Percentiles rank a stretch among this genome's conserved stretches.
Conservation (phyloP, 2,888 invertebrate species). For the Apodemia zela region DNA sequence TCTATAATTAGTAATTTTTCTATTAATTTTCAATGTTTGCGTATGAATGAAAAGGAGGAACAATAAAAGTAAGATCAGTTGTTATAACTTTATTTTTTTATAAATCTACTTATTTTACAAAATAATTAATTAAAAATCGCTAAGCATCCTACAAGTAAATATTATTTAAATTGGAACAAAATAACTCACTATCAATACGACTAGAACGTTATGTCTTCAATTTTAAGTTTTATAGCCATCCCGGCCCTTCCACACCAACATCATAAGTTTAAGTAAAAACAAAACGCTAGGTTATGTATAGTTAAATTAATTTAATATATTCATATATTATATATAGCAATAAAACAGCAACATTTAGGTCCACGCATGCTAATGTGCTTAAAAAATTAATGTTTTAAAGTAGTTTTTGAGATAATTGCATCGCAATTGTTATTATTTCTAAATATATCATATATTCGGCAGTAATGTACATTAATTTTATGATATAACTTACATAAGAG, state of each 20-base stretch:
- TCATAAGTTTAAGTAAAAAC: neutral
- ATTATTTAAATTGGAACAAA: conserved; percentile 25
- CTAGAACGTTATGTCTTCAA: conserved; percentile 30
- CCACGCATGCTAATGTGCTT: no score
- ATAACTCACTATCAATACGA: conserved; percentile 30
- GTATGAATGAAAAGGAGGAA: neutral
- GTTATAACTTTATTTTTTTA: conserved; percentile 17
- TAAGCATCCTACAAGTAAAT: conserved; percentile 2
- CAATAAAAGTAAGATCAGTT: neutral
- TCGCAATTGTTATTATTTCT: no score
- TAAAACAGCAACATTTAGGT: neutral
- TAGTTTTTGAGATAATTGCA: no score
- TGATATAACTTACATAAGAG: no score
- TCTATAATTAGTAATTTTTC: no score
- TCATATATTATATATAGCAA: neutral
- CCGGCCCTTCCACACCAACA: neutral
- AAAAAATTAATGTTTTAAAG: no score
- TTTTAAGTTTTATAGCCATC: conserved; percentile 18
- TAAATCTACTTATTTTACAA: conserved; percentile 10
- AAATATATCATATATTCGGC: no score
- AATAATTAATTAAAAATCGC: conserved; percentile 7
- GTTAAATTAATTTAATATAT: neutral
- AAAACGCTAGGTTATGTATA: neutral
- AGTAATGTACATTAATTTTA: no score
- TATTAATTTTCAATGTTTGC: no score